Evolutionary conservation across 64 coral and sea anemone species (phyloP).

Genomic region (Porites australiensis): DNA sequence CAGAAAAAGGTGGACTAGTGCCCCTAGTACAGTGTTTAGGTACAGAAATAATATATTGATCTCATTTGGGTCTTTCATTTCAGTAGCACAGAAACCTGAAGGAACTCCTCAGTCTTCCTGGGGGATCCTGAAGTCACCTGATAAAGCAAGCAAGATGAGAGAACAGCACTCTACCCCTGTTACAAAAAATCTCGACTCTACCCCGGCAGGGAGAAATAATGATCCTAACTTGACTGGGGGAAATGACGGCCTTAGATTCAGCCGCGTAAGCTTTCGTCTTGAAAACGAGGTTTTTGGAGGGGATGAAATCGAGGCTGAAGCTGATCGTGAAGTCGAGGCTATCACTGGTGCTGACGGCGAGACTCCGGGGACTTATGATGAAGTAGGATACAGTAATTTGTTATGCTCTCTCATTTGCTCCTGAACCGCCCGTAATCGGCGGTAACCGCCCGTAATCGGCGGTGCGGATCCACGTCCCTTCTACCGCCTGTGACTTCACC

Average conservation of each 20-base stretch:
- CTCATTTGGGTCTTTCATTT: background rate
- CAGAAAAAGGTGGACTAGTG: no score
- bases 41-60: no score
- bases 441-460: no score
- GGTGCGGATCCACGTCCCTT: no score
- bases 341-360: slow-evolving; percentile 25
- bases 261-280: slow-evolving; percentile 84
- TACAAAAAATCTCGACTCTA: background rate
- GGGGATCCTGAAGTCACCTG: slow-evolving; percentile 86
- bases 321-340: slow-evolving; percentile 69
- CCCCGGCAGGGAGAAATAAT: background rate
- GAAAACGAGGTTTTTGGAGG: slow-evolving; percentile 42
- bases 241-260: slow-evolving; percentile 35
- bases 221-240: background rate
- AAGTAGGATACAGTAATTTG: background rate
- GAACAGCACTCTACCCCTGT: background rate
- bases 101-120: slow-evolving; percentile 16
- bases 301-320: slow-evolving; percentile 45
- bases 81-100: background rate
- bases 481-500: background rate
- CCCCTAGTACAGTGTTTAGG: no score
- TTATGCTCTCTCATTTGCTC: background rate
- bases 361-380: slow-evolving; percentile 25
- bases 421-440: no score
- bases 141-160: slow-evolving; percentile 57